A percentile compares a stretch with the other conserved stretches of the same genome.
Conservation (phyloP, 2,888 invertebrate genomes). For the Steromphala cineraria region DNA sequence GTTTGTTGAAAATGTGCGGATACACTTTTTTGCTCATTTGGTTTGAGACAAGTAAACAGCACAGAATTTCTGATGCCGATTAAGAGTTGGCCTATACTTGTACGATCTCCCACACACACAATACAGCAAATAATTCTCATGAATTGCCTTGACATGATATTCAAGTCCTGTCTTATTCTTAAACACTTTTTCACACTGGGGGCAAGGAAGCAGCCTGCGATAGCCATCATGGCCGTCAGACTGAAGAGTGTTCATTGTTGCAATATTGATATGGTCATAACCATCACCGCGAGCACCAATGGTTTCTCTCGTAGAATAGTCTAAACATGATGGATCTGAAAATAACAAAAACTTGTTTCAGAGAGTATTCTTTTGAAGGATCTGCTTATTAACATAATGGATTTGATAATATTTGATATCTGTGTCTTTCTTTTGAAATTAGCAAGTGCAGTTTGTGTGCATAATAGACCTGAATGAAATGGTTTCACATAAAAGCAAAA, state of each 20-base stretch:
- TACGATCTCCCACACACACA: not conserved
- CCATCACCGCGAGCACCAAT: not conserved
- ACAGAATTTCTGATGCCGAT: not conserved
- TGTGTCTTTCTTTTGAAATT: no score
- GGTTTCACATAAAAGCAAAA: no score
- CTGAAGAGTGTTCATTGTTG: no score
- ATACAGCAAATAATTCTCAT: not conserved
- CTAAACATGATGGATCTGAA: not conserved
- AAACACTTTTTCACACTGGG: not conserved
- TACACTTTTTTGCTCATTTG: not conserved
- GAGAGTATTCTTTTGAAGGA: no score
- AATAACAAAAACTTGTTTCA: no score
- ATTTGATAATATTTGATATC: no score
- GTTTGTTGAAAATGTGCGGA: no score
- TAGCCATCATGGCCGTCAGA: not conserved
- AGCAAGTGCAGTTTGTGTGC: no score
- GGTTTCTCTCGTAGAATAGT: not conserved
- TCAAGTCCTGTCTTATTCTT: not conserved
- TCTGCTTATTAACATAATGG: no score
- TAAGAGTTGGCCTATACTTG: not conserved
- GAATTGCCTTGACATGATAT: not conserved
- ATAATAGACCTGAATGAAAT: no score
- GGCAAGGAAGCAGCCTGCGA: not conserved
- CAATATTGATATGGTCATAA: no score
- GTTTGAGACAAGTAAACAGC: not conserved